These are phyloP conservation scores for Acropora yongei DNA, from an alignment of 64 coral and sea anemone species.

Conservation along the genomic window DNA sequence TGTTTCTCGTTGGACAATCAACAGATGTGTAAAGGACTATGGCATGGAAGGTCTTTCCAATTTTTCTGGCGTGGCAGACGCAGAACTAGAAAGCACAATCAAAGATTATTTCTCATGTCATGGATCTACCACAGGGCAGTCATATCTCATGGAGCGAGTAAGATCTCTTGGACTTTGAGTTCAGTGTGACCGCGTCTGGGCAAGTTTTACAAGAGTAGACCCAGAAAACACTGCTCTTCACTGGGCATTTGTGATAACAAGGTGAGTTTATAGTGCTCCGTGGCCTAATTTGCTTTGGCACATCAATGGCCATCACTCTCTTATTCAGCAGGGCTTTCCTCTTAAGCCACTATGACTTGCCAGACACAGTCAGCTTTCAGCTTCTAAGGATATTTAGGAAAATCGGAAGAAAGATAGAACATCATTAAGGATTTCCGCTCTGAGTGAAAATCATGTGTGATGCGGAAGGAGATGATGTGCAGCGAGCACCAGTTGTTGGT, in stretches of 20 bases:
- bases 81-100: conserved; percentile 26
- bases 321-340: not conserved
- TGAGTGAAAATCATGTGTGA: conserved; percentile 88
- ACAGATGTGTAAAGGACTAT: conserved; percentile 36
- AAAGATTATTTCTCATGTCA: conserved; percentile 37
- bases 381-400: no score
- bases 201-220: conserved; percentile 34
- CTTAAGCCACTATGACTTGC: no score
- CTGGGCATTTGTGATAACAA: conserved; percentile 52
- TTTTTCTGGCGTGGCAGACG: conserved; percentile 38
- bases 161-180: conserved; percentile 35
- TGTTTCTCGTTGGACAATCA: conserved; percentile 40
- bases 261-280: conserved; percentile 59
- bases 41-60: not conserved
- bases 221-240: conserved; percentile 36
- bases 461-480: conserved; percentile 99
- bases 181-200: conserved; percentile 38
- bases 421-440: conserved; percentile 96
- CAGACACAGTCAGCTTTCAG: no score
- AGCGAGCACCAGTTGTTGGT: conserved; percentile 69
- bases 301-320: conserved; percentile 36
- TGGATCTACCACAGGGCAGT: conserved; percentile 53
- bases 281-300: conserved; percentile 56
- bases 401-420: no score
- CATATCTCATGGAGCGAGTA: conserved; percentile 47